Evolutionary conservation across 2,797 vertebrate species (phyloP).

Genomic region (Xiphophorus birchmanni): DNA sequence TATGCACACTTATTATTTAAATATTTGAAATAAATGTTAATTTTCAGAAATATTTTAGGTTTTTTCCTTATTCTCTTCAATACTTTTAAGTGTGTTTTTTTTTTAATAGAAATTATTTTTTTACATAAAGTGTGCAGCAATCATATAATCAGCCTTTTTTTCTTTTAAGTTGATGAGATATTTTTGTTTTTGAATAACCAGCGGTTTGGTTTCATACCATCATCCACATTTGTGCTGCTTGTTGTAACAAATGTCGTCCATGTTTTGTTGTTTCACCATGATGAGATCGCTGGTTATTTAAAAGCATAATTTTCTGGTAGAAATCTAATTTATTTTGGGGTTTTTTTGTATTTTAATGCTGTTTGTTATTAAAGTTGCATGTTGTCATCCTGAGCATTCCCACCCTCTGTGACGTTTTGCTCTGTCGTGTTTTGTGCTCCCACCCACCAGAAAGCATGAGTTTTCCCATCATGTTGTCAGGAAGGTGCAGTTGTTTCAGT

Average conservation of each 20-base stretch:
- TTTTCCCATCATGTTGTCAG: constrained; percentile 64
- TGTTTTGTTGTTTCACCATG: constrained; percentile 18
- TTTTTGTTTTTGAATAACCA: constrained; percentile 35
- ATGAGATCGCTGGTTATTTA: constrained; percentile 65
- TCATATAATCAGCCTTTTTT: neutral
- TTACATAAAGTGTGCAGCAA: neutral
- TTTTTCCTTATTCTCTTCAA: neutral
- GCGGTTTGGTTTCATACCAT: constrained; percentile 45
- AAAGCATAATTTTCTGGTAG: neutral
- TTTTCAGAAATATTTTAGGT: neutral
- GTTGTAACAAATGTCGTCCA: constrained; percentile 7
- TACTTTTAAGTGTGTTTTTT: neutral
- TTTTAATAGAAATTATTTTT: neutral
- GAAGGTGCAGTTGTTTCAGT: constrained; percentile 49
- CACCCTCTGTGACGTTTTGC: constrained; percentile 58
- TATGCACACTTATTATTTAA: neutral
- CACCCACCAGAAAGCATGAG: constrained; percentile 72
- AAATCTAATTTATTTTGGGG: neutral
- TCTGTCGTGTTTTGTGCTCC: constrained; percentile 66
- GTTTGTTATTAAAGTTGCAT: constrained; percentile 64
- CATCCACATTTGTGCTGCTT: constrained; percentile 10
- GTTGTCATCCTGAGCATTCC: constrained; percentile 68
- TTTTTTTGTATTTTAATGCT: constrained; percentile 13
- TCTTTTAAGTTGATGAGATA: neutral
- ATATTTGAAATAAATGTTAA: neutral